A percentile compares a stretch with the other conserved stretches of the same genome.
These are phyloP conservation scores for Corythornis cristatus DNA, from an alignment of 2,113 vertebrate genomes.

Conservation along the genomic window DNA sequence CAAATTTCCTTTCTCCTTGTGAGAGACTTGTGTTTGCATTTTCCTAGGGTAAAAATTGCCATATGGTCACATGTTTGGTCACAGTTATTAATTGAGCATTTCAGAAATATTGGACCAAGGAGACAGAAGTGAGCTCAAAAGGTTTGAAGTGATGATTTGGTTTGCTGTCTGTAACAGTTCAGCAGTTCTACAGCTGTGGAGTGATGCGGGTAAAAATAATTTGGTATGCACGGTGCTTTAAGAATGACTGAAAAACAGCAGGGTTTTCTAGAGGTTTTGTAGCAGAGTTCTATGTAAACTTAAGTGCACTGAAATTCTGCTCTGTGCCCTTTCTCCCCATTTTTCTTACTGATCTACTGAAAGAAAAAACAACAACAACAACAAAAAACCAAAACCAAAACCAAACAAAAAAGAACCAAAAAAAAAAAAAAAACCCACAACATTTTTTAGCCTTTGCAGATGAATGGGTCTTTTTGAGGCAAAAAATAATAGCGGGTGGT, in stretches of 20 bases:
- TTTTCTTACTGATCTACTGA: not conserved
- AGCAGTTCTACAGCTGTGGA: not conserved
- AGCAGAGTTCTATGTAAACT: not conserved
- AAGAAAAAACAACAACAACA: not conserved
- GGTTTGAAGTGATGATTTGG: not conserved
- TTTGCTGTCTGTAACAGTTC: not conserved
- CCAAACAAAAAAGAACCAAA: too few species aligned
- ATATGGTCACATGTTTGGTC: not conserved
- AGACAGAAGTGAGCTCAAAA: not conserved
- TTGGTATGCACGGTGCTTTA: not conserved
- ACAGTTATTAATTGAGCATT: not conserved
- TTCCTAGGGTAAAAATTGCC: not conserved
- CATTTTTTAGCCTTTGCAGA: not conserved
- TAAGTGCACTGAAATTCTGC: not conserved
- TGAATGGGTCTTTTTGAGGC: not conserved
- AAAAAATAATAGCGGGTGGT: not conserved
- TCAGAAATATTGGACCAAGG: not conserved
- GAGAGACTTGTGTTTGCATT: not conserved
- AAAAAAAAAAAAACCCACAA: not conserved
- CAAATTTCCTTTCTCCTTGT: not conserved
- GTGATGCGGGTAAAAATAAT: not conserved
- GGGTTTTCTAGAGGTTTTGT: not conserved
- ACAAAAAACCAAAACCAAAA: too few species aligned
- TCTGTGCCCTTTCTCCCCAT: not conserved
- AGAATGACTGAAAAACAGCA: not conserved